These are phyloP conservation scores for Brachylomia viminalis DNA, from an alignment of 2,888 invertebrate species.

Conservation along the genomic window DNA sequence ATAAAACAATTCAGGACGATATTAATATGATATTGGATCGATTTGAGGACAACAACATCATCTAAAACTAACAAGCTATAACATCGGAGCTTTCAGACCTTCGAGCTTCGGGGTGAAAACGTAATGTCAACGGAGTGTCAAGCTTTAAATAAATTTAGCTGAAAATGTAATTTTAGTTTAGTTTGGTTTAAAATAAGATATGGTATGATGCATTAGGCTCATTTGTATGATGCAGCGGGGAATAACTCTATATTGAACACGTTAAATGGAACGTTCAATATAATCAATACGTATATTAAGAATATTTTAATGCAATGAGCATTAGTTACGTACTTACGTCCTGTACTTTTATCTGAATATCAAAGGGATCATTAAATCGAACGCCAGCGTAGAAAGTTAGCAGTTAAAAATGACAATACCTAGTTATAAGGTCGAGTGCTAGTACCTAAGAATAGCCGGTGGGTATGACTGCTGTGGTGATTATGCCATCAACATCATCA, in stretches of 20 bases:
- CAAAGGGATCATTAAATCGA: not conserved
- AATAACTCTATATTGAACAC: not conserved
- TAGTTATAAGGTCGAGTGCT: not conserved
- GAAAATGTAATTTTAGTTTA: not conserved
- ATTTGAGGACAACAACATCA: constrained; percentile 12
- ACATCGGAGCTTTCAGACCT: constrained; percentile 9
- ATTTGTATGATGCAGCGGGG: too few relatives aligned
- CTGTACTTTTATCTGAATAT: not conserved
- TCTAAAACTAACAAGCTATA: constrained; percentile 24
- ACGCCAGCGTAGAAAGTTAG: not conserved
- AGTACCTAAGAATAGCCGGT: too few relatives aligned
- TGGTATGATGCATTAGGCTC: not conserved
- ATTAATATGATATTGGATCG: constrained; percentile 16
- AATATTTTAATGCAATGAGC: not conserved
- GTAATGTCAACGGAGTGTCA: not conserved
- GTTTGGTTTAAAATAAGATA: not conserved
- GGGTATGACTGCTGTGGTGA: too few relatives aligned
- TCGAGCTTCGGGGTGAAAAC: constrained; percentile 3
- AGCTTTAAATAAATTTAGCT: not conserved
- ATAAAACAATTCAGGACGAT: constrained; percentile 1
- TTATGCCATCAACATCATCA: too few relatives aligned
- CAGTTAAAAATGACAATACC: not conserved
- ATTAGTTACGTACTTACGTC: not conserved
- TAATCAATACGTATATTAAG: not conserved
- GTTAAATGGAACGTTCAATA: not conserved